Percentiles rank a stretch among this genome's conserved stretches.
phyloP scores from a whole-genome alignment of 2,888 invertebrate species.

The Hanleya hanleyi region DNA sequence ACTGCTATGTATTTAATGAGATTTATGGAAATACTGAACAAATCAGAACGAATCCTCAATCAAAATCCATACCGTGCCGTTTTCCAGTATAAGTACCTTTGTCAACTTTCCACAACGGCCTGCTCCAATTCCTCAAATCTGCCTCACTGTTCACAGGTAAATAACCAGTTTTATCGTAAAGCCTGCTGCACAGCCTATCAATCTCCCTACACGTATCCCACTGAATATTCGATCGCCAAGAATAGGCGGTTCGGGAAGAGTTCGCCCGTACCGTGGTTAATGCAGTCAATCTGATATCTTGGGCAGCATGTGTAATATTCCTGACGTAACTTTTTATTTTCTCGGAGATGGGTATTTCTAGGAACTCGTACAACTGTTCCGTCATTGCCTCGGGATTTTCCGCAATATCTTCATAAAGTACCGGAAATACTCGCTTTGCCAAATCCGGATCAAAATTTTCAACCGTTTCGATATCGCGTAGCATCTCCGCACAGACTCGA shows the following conservation, averaged over 20 bases:
- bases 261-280: neutral
- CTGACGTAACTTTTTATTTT: neutral
- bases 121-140: neutral
- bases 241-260: neutral
- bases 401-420: neutral
- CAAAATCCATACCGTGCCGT: no score
- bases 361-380: neutral
- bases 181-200: neutral
- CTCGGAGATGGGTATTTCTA: neutral
- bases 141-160: neutral
- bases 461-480: neutral
- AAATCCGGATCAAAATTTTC: neutral
- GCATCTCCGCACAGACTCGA: neutral
- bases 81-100: no score
- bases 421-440: neutral
- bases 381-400: neutral
- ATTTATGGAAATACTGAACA: no score
- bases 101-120: neutral
- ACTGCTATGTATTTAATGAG: no score
- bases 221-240: neutral
- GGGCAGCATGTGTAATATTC: neutral
- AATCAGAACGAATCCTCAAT: no score
- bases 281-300: neutral
- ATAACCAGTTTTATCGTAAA: neutral
- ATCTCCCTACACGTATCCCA: neutral